Base-by-base conservation (phyloP, 2,888 invertebrate species). In the Tetragonula carbonaria region DNA sequence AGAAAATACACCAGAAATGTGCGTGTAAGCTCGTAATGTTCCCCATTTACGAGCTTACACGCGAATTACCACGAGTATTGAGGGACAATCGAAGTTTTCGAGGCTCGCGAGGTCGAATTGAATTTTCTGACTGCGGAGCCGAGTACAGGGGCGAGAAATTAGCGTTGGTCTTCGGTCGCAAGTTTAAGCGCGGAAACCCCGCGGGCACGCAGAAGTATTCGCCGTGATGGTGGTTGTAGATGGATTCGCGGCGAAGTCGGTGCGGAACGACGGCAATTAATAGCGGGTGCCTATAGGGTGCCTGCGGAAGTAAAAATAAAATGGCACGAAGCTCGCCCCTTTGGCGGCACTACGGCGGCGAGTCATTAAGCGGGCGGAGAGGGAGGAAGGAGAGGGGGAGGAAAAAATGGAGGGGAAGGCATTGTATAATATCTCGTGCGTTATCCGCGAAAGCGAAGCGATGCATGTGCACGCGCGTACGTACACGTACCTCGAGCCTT, bases 281-380 rank as follows among this genome's bases (percentile, higher is more conserved):
- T 94, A 92, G 93, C 92, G 90, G 91, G 91, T 92, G 90, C 88
- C 93, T 92, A 93, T 93, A 91, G 93, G 93, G 93, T 93, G 93
- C 93, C 93, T 88, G 91, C 93, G 93, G 93, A 93, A 93, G 93
- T 93, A 91, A 93, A 92, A 93, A 93, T 93, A 93, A 93, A 93
- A 91, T 91, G 91, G 91, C 91, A 93, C 91, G 91, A 91, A 91
- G 88, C 90, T 88, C 84, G 88, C 88, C 90, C 91, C 93, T 93
- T 93, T 93, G 93, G 93, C 93, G 93, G 93, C 93, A 91, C 91
- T 84, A 83, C 90, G 89, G 72, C 81, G 88, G 81, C 92, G 92
- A 93, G 93, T 93, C 93, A 93, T 93, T 93, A 93, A 90, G 90
- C 84, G 87, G 74, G 82, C 18, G 33, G 63, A 21, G 71, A 68